phyloP scores from a whole-genome alignment of 2,113 vertebrate species.

The Oenanthe oenanthe region DNA sequence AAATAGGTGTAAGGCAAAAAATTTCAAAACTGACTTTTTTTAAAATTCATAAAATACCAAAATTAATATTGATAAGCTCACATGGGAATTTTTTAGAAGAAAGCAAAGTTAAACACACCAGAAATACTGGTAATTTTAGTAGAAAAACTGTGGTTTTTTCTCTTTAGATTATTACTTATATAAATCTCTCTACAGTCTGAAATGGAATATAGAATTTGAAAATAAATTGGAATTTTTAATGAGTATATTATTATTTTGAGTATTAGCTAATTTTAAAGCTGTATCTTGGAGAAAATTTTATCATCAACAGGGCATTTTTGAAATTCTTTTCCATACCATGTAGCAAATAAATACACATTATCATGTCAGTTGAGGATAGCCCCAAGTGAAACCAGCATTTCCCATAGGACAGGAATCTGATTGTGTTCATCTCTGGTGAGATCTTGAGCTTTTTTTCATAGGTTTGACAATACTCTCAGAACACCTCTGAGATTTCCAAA shows the following conservation, averaged over 20 bases:
- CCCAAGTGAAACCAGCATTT: not conserved
- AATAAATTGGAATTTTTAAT: not conserved
- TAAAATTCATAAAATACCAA: not conserved
- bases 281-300: not conserved
- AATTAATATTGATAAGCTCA: not conserved
- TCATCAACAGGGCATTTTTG: not conserved
- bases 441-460: not conserved
- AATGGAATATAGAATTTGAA: not conserved
- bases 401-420: not conserved
- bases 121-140: not conserved
- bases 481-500: not conserved
- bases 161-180: not conserved
- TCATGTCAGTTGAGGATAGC: not conserved
- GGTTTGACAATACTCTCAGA: not conserved
- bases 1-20: not conserved
- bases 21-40: accelerated
- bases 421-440: not conserved
- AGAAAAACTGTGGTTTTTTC: not conserved
- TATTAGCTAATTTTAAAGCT: not conserved
- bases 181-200: not conserved
- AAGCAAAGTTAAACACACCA: not conserved
- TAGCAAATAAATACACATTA: not conserved
- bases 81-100: not conserved
- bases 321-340: not conserved
- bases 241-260: not conserved